These are phyloP conservation scores for Diabrotica undecimpunctata DNA, from an alignment of 1,140 invertebrate species.

Conservation along the genomic window DNA sequence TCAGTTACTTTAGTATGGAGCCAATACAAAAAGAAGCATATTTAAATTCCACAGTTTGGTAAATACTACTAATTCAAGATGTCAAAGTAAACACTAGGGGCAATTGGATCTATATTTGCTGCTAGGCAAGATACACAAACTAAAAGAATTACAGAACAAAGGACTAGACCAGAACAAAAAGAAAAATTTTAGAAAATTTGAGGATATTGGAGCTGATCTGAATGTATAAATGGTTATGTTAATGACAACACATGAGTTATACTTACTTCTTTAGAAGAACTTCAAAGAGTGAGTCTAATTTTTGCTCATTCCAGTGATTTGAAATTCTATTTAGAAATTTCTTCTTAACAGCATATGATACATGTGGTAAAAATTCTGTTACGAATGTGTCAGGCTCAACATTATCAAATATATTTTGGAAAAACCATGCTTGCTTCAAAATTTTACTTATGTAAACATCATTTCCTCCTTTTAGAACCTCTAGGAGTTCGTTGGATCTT, in stretches of 20 bases:
- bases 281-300: slow-evolving; percentile 21
- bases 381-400: slow-evolving; percentile 10
- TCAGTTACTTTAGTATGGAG: too few relatives aligned
- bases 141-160: too few relatives aligned
- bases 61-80: too few relatives aligned
- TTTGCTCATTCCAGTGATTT: slow-evolving; percentile 1
- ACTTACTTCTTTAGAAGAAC: slow-evolving; percentile 7
- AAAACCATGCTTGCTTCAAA: slow-evolving; percentile 24
- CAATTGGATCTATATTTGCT: too few relatives aligned
- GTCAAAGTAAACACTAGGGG: too few relatives aligned
- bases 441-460: slow-evolving; percentile 26
- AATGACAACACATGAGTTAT: background rate
- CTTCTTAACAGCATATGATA: slow-evolving; percentile 23
- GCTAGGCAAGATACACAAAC: too few relatives aligned
- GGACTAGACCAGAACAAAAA: too few relatives aligned
- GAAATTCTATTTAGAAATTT: slow-evolving; percentile 20
- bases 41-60: too few relatives aligned
- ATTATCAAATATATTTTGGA: slow-evolving; percentile 16
- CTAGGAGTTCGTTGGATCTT: slow-evolving; percentile 4
- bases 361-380: slow-evolving; percentile 19
- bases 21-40: too few relatives aligned
- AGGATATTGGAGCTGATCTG: too few relatives aligned
- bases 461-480: slow-evolving; percentile 23
- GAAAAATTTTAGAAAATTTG: too few relatives aligned
- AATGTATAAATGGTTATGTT: background rate